Base-by-base conservation (phyloP, 2,113 vertebrate genomes). In the Elephantulus edwardii region DNA sequence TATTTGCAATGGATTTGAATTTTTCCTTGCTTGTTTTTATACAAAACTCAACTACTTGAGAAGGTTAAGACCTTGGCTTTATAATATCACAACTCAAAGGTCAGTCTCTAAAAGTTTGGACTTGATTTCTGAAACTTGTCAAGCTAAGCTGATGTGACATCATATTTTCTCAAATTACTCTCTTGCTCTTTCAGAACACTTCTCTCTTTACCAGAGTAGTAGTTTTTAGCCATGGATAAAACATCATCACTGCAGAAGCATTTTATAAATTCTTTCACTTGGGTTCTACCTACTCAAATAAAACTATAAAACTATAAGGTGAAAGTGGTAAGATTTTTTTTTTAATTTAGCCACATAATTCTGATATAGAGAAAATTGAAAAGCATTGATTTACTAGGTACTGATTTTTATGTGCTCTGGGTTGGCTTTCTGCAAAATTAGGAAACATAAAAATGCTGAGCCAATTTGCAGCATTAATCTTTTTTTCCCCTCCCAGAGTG, bases 321-420 rank as follows among this genome's bases (percentile, higher is more conserved):
- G 9, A 48, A n/a, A 1, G 20, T 3, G 35, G 1, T 70, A 64
- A 76, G 58, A 1, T 82, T 88, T 26, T 28, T 83, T 58, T 81
- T 81, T 64, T 3, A 46, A 40, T 62, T 70, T 48, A 89, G 35
- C 8, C 54, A 90, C 22, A 19, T 82, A 85, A 62, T 88, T 92
- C 33, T 90, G 50, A 89, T 35, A 74, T 26, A 79, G 11, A 40
- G 44, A 42, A 62, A 17, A 48, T 2, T 24, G 24, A 72, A 87
- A 88, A 79, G 8, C n/a, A 62, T 19, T 92, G 17, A 84, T 75
- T 79, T 89, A 75, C 2, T 70, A 74, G 38, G n/a, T 24, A 72
- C 16, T 81, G 10, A 44, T 75, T 48, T 72, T 60, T 33, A 48
- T 88, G 13, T 54, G 10, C 20, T 64, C 17, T 93, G 6, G 71